Base-by-base conservation (phyloP, 2,797 vertebrate species). In the Spinibarbus caldwelli region DNA sequence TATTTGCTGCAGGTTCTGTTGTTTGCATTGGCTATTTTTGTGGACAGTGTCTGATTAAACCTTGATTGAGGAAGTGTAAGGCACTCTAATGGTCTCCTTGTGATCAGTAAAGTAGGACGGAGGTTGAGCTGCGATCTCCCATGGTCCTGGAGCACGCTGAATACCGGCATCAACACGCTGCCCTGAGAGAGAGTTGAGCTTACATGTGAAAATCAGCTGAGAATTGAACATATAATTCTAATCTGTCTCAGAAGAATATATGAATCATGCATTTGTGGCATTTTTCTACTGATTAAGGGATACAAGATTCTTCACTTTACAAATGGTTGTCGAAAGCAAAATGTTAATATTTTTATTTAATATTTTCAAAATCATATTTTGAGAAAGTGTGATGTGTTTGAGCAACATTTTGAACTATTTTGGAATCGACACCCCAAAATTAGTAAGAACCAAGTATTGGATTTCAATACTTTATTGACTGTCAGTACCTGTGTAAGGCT, bases 1-100 rank as follows among this genome's bases (percentile, higher is more conserved):
- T 45, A 72, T 17, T 21, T 73, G n/a, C 45, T 21, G 17, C 45
- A 34, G 15, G 29, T 9, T 47, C 17, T 21, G 71, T 73, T 34
- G 45, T 31, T 31, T 75, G 5, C 17, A 31, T 70, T 12, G 19
- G 8, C 70, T 8, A 6, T 29, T 72, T n/a, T 9, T 72, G 15
- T 17, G n/a, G 8, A 72, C 3, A 12, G 23, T 45, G 41, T 45
- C 38, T 29, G 70, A 47, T 75, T 47, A 78, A 54, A 94, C 94
- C 94, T 95, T 94, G 62, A 95, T 29, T 57, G 93, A 92, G 77
- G 94, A 92, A 23, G 94, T 95, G 86, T 77, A 94, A 1, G 95
- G 94, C 38, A 95, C 94, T 5, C 88, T 90, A 76, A 94, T 91
- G 67, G 89, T 85, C 82, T 94, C 52, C 0, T 0, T 91, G 21